Base-by-base conservation (phyloP, 1,140 invertebrate species). In the Meloidogyne floridensis region DNA sequence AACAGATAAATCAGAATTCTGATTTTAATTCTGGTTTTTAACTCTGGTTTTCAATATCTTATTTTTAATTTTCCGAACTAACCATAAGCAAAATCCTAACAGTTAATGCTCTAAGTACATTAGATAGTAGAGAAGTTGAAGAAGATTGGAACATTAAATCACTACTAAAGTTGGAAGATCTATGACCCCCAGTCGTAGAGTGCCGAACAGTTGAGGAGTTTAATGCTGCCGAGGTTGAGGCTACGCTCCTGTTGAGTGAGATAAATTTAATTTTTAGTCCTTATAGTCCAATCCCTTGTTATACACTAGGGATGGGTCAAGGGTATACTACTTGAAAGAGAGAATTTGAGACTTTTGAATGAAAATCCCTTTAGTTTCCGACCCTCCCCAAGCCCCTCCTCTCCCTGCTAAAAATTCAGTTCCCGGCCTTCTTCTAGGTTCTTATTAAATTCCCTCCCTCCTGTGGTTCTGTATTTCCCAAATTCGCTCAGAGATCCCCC, bases 21-120 rank as follows among this genome's bases (percentile, higher is more conserved):
- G 3, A 75, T n/a, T 47, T 53, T 75, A 75, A 56, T 32, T 75
- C 32, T 75, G 32, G 0, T 75, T 75, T 51, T 3, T 32, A 32
- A 2, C 2, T 47, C 47, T 6, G 4, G 5, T 47, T 47, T 47
- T 47, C 0, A 47, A 7, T 8, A 47, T 6, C 4, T 6, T 47
- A 6, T 47, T 47, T 6, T 47, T 6, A 47, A 6, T 47, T 47
- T 7, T 47, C 7, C 5, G 47, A 75, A 51, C n/a, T 54, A 47
- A 75, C 18, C 15, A 75, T 51, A 53, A 47, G 15, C 4, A 89
- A 73, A 42, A 59, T 80, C 75, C 88, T 80, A 32, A 87, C 88
- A n/a, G 85, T 42, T 42, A 89, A 75, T 18, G 88, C 87, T 59
- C 88, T 59, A 53, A 77, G n/a, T 43, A 87, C 87, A 70, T 88